These are phyloP conservation scores for Lepus americanus DNA, from an alignment of 2,113 vertebrate genomes.

Conservation along the genomic window DNA sequence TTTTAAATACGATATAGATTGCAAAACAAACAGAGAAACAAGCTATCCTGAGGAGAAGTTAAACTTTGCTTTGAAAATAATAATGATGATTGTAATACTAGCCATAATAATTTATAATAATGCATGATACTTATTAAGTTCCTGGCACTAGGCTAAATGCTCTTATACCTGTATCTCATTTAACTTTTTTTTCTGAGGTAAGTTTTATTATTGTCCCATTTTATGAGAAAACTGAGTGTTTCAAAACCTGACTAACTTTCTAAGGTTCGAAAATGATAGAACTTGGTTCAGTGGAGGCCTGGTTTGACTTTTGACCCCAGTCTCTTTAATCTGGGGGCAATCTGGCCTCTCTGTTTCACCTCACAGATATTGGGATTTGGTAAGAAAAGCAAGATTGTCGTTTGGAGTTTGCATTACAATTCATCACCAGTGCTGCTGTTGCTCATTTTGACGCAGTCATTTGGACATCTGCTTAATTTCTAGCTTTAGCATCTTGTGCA, in stretches of 20 bases:
- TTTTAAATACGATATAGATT: neutral
- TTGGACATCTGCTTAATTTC: neutral
- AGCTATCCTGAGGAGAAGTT: slow-evolving; percentile 11
- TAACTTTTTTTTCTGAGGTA: neutral
- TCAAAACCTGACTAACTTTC: neutral
- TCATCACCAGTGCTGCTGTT: neutral
- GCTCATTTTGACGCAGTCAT: neutral
- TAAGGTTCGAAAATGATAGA: neutral
- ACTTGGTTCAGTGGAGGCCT: neutral
- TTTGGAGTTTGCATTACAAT: neutral
- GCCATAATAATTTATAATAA: neutral
- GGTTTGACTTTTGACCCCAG: neutral
- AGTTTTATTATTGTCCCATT: neutral
- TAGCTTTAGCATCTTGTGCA: neutral
- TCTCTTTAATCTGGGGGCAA: neutral
- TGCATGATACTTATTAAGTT: neutral
- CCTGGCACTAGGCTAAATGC: neutral
- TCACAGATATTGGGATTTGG: neutral
- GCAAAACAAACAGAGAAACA: neutral
- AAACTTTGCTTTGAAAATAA: slow-evolving; percentile 20
- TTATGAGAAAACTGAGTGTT: neutral
- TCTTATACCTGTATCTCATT: neutral
- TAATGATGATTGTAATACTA: neutral
- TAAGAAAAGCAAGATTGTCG: neutral
- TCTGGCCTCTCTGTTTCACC: neutral